phyloP scores from a whole-genome alignment of 2,888 invertebrate genomes.

The Cheilosia vulpina region DNA sequence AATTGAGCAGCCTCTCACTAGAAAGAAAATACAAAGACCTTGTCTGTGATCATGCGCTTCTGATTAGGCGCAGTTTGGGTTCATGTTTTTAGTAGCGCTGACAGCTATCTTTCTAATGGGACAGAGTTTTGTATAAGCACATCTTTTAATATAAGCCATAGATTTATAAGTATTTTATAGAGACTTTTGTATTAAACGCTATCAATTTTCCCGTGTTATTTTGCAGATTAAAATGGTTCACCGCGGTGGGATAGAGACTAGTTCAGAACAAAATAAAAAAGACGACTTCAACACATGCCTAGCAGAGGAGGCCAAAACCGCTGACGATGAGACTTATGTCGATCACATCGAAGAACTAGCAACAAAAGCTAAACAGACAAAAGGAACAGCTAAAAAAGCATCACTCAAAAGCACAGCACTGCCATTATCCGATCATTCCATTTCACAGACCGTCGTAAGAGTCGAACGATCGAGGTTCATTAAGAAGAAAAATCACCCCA shows the following conservation, averaged over 20 bases:
- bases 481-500: constrained; percentile 44
- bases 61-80: too few species aligned
- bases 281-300: constrained; percentile 65
- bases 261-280: constrained; percentile 67
- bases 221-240: constrained; percentile 78
- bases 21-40: too few species aligned
- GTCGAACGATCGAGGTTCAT: constrained; percentile 66
- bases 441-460: constrained; percentile 63
- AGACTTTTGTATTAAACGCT: background rate
- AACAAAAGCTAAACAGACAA: constrained; percentile 60
- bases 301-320: constrained; percentile 63
- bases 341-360: constrained; percentile 43
- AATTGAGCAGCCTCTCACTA: too few species aligned
- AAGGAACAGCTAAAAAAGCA: constrained; percentile 47
- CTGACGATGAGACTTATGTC: constrained; percentile 47
- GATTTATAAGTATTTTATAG: background rate
- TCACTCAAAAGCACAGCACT: constrained; percentile 60
- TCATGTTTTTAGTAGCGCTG: too few species aligned
- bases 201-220: constrained; percentile 27
- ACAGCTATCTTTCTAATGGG: too few species aligned
- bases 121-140: too few species aligned
- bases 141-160: background rate
- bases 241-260: constrained; percentile 76
- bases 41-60: too few species aligned
- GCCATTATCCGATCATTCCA: constrained; percentile 72